These are phyloP conservation scores for Oligia fasciuncula DNA, from an alignment of 2,888 invertebrate genomes.

Conservation along the genomic window DNA sequence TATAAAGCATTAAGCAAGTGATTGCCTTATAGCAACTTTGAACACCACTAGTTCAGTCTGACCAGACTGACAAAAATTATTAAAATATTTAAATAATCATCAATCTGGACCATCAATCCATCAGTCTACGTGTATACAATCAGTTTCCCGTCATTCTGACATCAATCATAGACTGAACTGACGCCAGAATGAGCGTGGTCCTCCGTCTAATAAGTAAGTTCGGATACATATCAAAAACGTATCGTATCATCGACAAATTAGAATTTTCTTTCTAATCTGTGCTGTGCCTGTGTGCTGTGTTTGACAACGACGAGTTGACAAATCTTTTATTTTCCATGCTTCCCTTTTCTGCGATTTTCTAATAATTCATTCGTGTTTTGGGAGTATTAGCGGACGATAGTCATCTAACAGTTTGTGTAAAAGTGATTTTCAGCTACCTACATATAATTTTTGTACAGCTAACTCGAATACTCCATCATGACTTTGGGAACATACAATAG, in stretches of 20 bases:
- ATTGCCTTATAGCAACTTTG: too few species aligned
- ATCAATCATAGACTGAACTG: too few species aligned
- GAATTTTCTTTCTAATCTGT: constrained; percentile 48
- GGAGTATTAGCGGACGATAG: constrained; percentile 57
- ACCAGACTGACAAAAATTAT: too few species aligned
- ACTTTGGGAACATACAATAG: constrained; percentile 87
- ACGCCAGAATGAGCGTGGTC: too few species aligned
- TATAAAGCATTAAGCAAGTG: too few species aligned
- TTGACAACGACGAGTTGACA: constrained; percentile 68
- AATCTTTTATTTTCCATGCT: constrained; percentile 68
- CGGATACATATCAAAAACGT: constrained; percentile 34
- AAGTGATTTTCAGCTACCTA: constrained; percentile 60
- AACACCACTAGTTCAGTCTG: too few species aligned
- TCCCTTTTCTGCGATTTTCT: constrained; percentile 63
- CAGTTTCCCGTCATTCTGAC: too few species aligned
- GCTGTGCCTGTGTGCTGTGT: constrained; percentile 24
- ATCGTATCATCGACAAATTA: constrained; percentile 52
- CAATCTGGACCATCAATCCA: too few species aligned
- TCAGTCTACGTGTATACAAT: too few species aligned
- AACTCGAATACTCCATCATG: constrained; percentile 73
- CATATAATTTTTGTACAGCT: constrained; percentile 40
- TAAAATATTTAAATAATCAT: too few species aligned
- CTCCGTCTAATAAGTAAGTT: constrained; percentile 1
- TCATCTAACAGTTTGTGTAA: constrained; percentile 28
- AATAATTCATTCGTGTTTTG: constrained; percentile 69